phyloP scores from a whole-genome alignment of 2,113 vertebrate species.

The Malurus alboscapulatus region DNA sequence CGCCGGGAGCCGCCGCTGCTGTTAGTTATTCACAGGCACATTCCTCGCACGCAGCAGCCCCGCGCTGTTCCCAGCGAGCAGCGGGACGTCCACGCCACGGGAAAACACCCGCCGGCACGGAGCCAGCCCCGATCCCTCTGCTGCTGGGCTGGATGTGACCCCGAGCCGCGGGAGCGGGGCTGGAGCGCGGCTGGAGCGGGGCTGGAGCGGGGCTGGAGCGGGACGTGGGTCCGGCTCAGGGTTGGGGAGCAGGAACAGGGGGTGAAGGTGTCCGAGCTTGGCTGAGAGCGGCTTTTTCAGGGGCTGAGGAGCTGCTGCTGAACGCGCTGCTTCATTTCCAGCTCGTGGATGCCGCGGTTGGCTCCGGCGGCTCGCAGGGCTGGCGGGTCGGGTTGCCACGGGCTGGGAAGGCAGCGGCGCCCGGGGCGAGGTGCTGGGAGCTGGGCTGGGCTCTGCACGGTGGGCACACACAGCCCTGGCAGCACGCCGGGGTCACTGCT shows the following conservation, averaged over 20 bases:
- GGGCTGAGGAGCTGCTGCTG: background rate
- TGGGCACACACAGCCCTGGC: background rate
- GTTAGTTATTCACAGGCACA: conserved; percentile 4
- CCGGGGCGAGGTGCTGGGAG: background rate
- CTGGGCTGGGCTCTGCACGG: fast-evolving
- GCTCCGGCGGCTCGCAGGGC: background rate
- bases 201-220: background rate
- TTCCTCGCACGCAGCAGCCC: background rate
- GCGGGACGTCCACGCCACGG: background rate
- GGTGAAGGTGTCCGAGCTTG: background rate
- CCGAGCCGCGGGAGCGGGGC: fast-evolving
- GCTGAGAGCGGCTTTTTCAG: background rate
- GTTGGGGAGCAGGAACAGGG: fast-evolving
- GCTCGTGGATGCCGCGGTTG: background rate
- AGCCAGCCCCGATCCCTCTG: background rate
- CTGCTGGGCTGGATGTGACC: background rate
- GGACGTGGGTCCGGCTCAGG: fast-evolving
- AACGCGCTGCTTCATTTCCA: fast-evolving
- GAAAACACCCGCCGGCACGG: background rate
- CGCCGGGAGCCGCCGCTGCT: fast-evolving
- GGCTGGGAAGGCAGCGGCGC: background rate
- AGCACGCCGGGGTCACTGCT: fast-evolving
- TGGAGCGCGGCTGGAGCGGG: background rate
- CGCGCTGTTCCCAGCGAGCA: background rate
- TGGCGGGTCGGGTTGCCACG: background rate